A percentile compares a stretch with the other conserved stretches of the same genome.
Evolutionary conservation across 1,140 invertebrate species (phyloP).

Genomic region (Brachionus angularis): DNA sequence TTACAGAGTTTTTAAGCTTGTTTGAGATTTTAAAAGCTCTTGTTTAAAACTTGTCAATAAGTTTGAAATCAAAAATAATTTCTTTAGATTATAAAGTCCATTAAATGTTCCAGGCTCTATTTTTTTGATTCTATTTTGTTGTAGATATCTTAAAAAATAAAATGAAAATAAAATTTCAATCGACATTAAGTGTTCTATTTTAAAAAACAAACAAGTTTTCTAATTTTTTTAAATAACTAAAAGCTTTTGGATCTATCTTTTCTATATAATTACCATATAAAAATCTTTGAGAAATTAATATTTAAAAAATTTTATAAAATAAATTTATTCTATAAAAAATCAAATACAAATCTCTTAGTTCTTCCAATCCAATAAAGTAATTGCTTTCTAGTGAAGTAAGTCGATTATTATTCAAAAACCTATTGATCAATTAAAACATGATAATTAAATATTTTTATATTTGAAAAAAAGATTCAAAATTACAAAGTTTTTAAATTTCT

Average conservation of each 20-base stretch:
- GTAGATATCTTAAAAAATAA: background rate
- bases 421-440: background rate
- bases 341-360: conserved; percentile 8
- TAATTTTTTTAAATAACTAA: conserved; percentile 11
- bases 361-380: background rate
- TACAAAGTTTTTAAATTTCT: conserved; percentile 17
- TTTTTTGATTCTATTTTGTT: conserved; percentile 21
- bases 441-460: background rate
- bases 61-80: background rate
- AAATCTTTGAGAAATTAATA: background rate
- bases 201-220: background rate
- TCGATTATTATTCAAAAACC: conserved; percentile 23
- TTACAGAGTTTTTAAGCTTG: background rate
- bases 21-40: background rate
- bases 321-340: background rate
- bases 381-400: background rate
- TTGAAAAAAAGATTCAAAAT: background rate
- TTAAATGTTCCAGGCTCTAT: conserved; percentile 1
- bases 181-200: too few species aligned
- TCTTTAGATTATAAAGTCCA: background rate
- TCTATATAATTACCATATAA: background rate
- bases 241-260: conserved; percentile 13
- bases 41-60: background rate
- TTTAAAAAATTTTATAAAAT: conserved; percentile 1
- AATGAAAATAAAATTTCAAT: background rate